Evolutionary conservation across 2,113 vertebrate genomes (phyloP), one percentile per base, ranked within the genome.

Genomic region (Colaptes auratus): DNA sequence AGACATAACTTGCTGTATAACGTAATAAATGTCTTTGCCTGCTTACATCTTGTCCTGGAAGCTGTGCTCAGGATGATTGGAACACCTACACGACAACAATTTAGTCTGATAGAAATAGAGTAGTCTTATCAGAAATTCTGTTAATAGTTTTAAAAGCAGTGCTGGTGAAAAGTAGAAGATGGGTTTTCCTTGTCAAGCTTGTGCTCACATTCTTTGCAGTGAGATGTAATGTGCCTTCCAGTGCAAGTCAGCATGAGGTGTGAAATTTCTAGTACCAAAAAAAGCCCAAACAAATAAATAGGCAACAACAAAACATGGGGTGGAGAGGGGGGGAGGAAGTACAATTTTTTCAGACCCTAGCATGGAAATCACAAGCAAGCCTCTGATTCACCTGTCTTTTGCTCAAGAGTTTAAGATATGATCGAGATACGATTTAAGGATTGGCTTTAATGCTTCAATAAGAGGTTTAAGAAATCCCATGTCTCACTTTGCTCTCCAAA

Each of bases 131-230:
- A 75, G 61, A 84, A 90, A 87, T 36, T 84, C 36, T n/a, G 25
- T 81, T 78, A 67, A 80, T 56, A 30, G 13, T 67, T 91, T 52
- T 72, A 71, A 76, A 86, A 82, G 35, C 24, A 36, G 13, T 16
- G 27, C 4, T 53, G 23, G 8, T 17, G 23, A 65, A 82, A 85
- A 24, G 18, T 4, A 33, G 27, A 90, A 35, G 19, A 55, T 65
- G 19, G 16, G 1, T 7, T 82, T 78, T 52, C 46, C 18, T 60
- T 58, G 11, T 63, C 46, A 83, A 69, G 27, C 14, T 82, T 72
- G 33, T 1, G 0, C 25, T 74, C 15, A 0, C 2, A 6, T 33
- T 88, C 23, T 61, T 64, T 36, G 12, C 17, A 33, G 61, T 6
- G 2, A 86, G 9, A n/a, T 42, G 17, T 58, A 35, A 58, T 0